Conservation (phyloP, 2,113 vertebrate genomes). For the Tonatia bakeri region DNA sequence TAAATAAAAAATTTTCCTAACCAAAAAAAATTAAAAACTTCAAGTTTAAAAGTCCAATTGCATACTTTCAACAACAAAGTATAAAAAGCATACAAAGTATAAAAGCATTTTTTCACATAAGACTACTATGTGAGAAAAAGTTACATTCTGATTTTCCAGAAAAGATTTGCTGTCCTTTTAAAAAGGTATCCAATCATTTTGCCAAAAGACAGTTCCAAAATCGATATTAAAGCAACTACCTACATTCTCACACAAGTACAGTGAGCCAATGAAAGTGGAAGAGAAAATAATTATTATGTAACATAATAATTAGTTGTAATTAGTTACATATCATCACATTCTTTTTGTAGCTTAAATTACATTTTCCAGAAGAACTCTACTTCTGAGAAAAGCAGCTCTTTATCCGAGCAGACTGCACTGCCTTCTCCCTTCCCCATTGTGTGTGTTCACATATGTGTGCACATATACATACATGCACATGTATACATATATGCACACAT, state of each 20-base stretch:
- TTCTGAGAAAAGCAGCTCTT: not conserved
- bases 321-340: not conserved
- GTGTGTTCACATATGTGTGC: not conserved
- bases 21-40: not conserved
- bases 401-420: not conserved
- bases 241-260: not conserved
- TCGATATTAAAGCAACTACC: not conserved
- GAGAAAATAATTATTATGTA: not conserved
- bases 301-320: not conserved
- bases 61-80: conserved; percentile 8
- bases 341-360: not conserved
- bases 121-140: not conserved
- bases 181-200: not conserved
- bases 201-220: not conserved
- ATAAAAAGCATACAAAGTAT: not conserved
- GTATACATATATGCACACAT: not conserved
- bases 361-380: not conserved
- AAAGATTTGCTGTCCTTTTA: not conserved
- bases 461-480: not conserved
- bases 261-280: not conserved
- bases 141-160: conserved; percentile 17
- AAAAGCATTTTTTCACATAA: too few species aligned
- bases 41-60: conserved; percentile 34
- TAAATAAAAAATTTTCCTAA: conserved; percentile 9
- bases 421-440: not conserved